Percentiles rank a stretch among this genome's conserved stretches.
These are phyloP conservation scores for Macrosoma leucophasiata DNA, from an alignment of 2,888 invertebrate genomes.

Conservation along the genomic window DNA sequence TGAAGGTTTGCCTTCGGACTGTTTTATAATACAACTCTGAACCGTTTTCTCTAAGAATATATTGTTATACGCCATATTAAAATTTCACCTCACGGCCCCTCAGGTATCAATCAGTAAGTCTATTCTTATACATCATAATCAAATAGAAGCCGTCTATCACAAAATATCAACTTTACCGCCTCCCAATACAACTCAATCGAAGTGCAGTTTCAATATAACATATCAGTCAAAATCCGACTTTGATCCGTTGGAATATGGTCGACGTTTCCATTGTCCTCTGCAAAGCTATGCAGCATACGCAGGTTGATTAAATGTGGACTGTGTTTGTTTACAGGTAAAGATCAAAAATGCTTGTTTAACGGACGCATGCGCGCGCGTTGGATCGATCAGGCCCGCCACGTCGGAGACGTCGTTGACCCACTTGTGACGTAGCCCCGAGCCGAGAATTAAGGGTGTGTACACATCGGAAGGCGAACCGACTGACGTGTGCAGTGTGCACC, in stretches of 20 bases:
- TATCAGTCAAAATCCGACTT: too few relatives aligned
- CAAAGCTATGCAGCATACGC: too few relatives aligned
- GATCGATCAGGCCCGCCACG: conserved; percentile 61
- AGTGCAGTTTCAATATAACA: too few relatives aligned
- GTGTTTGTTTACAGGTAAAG: background rate
- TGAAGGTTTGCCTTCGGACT: too few relatives aligned
- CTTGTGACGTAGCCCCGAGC: conserved; percentile 40
- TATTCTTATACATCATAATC: conserved; percentile 1
- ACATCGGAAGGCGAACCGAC: too few relatives aligned
- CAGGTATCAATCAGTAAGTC: background rate
- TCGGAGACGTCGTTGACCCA: conserved; percentile 61
- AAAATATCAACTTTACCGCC: conserved; percentile 12
- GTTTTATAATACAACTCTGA: conserved; percentile 8
- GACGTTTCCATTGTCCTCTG: too few relatives aligned
- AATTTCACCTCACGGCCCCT: background rate
- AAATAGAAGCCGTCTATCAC: background rate
- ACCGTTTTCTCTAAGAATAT: conserved; percentile 5
- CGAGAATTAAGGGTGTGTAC: conserved; percentile 14
- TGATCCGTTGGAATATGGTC: too few relatives aligned
- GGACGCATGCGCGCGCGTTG: conserved; percentile 50
- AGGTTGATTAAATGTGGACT: background rate
- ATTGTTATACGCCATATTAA: conserved; percentile 2
- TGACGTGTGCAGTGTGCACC: too few relatives aligned
- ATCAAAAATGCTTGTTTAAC: too few relatives aligned
- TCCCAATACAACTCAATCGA: conserved; percentile 11